Conservation (phyloP, 2,888 invertebrate genomes). For the Lasioglossum pauxillum region DNA sequence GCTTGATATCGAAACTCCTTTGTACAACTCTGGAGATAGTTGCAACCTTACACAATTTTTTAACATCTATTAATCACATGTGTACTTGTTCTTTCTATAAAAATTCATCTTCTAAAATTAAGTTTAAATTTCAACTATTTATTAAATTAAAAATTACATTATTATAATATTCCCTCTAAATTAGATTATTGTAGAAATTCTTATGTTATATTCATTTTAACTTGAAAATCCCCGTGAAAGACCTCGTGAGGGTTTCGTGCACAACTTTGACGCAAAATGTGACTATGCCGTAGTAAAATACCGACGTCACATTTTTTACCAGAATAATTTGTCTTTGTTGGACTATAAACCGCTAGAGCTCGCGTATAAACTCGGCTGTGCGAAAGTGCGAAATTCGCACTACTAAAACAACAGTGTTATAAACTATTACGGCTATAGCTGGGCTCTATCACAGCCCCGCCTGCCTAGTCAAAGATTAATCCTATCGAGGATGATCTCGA, state of each 20-base stretch:
- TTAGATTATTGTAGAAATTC: too few species aligned
- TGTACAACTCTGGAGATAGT: not conserved
- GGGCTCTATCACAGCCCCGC: not conserved
- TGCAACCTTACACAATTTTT: not conserved
- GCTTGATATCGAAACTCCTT: not conserved
- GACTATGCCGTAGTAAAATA: not conserved
- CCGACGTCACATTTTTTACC: not conserved
- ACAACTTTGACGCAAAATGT: not conserved
- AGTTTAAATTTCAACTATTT: too few species aligned
- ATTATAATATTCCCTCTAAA: too few species aligned
- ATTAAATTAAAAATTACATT: too few species aligned
- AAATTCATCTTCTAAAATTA: too few species aligned
- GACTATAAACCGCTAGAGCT: not conserved
- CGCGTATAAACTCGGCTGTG: not conserved
- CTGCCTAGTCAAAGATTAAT: not conserved
- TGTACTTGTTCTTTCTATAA: too few species aligned
- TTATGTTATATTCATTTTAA: too few species aligned
- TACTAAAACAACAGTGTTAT: not conserved
- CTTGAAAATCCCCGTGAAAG: too few species aligned
- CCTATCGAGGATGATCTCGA: not conserved
- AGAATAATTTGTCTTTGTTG: not conserved
- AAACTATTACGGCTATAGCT: not conserved
- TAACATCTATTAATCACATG: too few species aligned
- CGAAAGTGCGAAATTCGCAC: constrained; percentile 2
- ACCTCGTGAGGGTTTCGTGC: not conserved